Conservation (phyloP, 2,888 invertebrate species). For the Drepana falcataria region DNA sequence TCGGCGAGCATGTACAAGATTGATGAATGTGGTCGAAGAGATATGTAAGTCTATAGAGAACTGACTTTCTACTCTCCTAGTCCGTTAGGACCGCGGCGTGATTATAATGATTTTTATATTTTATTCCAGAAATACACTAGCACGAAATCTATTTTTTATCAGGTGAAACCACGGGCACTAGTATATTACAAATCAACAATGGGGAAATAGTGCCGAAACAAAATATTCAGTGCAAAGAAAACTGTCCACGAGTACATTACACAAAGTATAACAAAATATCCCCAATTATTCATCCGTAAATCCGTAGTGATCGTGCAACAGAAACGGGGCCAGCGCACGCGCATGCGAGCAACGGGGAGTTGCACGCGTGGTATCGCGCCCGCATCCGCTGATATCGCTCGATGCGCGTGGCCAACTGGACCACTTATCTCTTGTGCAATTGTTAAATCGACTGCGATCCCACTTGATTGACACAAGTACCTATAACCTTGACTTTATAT, state of each 20-base stretch:
- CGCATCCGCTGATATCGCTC: conserved; percentile 27
- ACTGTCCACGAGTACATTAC: too few species aligned
- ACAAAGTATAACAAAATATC: conserved; percentile 16
- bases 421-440: conserved; percentile 22
- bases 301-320: conserved; percentile 37
- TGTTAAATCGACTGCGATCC: conserved; percentile 5
- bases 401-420: conserved; percentile 16
- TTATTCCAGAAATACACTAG: too few species aligned
- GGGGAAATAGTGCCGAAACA: conserved; percentile 7
- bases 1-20: too few species aligned
- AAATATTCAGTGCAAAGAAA: conserved; percentile 6
- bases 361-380: neutral
- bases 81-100: too few species aligned
- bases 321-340: conserved; percentile 46
- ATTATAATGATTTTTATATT: too few species aligned
- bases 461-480: neutral
- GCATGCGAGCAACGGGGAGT: conserved; percentile 8
- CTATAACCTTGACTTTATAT: neutral
- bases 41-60: too few species aligned
- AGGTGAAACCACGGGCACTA: too few species aligned
- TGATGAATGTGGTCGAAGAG: too few species aligned
- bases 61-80: too few species aligned
- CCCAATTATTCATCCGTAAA: conserved; percentile 48
- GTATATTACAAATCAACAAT: too few species aligned
- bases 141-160: too few species aligned